Percentiles rank a stretch among this genome's conserved stretches.
Conservation (phyloP, 1,140 invertebrate genomes). For the Aphelenchoides besseyi region DNA sequence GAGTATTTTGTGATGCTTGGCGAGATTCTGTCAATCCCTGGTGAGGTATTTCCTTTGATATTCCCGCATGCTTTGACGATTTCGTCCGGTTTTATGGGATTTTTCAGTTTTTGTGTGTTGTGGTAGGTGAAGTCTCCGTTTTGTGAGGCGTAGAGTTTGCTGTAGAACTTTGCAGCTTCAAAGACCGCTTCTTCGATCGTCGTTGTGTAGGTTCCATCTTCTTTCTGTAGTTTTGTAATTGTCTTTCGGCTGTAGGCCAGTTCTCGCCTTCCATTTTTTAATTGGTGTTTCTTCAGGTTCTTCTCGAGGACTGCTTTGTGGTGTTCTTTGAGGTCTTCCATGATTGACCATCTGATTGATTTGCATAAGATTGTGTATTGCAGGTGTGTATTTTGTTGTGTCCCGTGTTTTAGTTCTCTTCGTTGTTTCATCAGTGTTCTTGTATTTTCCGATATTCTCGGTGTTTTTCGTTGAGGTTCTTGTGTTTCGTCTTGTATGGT, state of each 20-base stretch:
- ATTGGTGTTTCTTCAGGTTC: not conserved
- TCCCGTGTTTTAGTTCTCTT: not conserved
- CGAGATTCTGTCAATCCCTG: not conserved
- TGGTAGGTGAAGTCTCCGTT: not conserved
- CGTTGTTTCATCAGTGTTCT: not conserved
- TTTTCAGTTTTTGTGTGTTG: not conserved
- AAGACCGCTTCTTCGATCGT: not conserved
- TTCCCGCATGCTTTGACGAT: not conserved
- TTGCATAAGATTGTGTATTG: not conserved
- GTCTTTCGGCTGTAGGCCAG: not conserved
- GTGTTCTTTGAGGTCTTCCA: not conserved
- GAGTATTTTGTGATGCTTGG: constrained; percentile 13
- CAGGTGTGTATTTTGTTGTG: not conserved
- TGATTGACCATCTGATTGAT: not conserved
- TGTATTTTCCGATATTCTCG: not conserved
- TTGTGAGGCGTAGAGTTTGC: not conserved
- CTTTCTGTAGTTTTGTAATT: not conserved
- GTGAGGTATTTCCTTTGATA: not conserved
- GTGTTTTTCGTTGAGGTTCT: not conserved
- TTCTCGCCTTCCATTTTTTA: not conserved
- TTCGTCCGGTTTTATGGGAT: not conserved
- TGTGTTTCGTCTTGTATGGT: not conserved
- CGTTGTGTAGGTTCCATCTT: not conserved
- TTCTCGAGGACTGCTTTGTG: not conserved
- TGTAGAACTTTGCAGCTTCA: not conserved